Evolutionary conservation across 2,113 vertebrate species (phyloP).

Genomic region (Hippocampus barbouri): DNA sequence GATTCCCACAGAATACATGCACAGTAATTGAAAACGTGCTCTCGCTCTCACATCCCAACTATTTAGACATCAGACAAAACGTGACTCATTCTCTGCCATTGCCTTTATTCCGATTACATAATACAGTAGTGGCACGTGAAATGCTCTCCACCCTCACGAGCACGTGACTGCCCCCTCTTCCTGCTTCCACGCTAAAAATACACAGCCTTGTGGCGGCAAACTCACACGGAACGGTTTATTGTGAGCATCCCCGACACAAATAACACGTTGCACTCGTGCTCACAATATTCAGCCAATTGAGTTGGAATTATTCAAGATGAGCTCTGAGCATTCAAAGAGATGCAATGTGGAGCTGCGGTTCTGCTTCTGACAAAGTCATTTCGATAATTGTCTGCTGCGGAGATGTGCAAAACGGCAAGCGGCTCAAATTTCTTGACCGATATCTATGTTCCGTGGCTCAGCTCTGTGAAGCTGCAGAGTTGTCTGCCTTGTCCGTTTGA

Average conservation of each 20-base stretch:
- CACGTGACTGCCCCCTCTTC: not conserved
- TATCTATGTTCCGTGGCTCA: slow-evolving; percentile 18
- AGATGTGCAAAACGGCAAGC: not conserved
- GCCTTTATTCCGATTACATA: slow-evolving; percentile 53
- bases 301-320: not conserved
- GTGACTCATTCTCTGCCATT: slow-evolving; percentile 8
- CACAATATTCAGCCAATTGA: not conserved
- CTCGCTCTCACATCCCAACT: not conserved
- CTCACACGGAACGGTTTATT: not conserved
- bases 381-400: not conserved
- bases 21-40: not conserved
- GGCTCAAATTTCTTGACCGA: not conserved
- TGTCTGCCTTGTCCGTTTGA: slow-evolving; percentile 10
- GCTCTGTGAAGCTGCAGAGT: slow-evolving; percentile 23
- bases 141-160: slow-evolving; percentile 28
- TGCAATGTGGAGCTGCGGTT: not conserved
- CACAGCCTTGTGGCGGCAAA: not conserved
- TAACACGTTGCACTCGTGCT: not conserved
- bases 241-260: not conserved
- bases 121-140: slow-evolving; percentile 34
- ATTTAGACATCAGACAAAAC: not conserved
- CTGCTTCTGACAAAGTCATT: not conserved
- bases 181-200: slow-evolving; percentile 13
- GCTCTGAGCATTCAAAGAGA: not conserved
- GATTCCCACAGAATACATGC: not conserved